These are phyloP conservation scores for Pelochelys cantorii DNA, from an alignment of 2,797 vertebrate genomes.

Conservation along the genomic window DNA sequence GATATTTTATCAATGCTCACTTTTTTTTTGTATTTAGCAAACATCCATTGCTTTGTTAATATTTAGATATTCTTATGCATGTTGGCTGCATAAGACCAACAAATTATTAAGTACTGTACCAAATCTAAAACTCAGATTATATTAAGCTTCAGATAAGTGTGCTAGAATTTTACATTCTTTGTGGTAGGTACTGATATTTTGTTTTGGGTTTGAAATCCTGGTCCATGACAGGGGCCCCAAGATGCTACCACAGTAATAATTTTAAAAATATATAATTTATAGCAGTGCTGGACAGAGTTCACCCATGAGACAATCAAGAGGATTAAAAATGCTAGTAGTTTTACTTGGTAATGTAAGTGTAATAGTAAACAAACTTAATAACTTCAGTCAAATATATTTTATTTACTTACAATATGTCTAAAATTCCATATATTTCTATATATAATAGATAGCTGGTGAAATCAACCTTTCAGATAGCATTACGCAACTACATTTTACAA, in stretches of 20 bases:
- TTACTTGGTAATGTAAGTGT: neutral
- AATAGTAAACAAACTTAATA: neutral
- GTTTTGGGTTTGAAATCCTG: neutral
- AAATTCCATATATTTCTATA: neutral
- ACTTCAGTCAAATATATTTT: neutral
- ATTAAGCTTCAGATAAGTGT: neutral
- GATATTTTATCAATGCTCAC: neutral
- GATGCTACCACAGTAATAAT: neutral
- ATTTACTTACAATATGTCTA: neutral
- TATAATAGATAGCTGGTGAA: neutral
- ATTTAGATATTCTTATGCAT: neutral
- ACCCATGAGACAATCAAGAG: neutral
- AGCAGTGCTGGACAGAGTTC: neutral
- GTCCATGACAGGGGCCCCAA: neutral
- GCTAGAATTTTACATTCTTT: neutral
- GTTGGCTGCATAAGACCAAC: neutral
- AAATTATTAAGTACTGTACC: neutral
- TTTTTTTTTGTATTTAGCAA: neutral
- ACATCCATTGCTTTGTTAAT: neutral
- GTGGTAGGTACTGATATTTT: neutral
- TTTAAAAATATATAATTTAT: neutral
- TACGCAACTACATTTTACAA: neutral
- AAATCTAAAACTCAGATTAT: neutral
- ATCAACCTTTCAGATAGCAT: neutral
- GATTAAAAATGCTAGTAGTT: neutral